Percentiles rank a stretch among this genome's conserved stretches.
These are phyloP conservation scores for Crocodylus rhombifer DNA, from an alignment of 2,797 vertebrate species.

Conservation along the genomic window DNA sequence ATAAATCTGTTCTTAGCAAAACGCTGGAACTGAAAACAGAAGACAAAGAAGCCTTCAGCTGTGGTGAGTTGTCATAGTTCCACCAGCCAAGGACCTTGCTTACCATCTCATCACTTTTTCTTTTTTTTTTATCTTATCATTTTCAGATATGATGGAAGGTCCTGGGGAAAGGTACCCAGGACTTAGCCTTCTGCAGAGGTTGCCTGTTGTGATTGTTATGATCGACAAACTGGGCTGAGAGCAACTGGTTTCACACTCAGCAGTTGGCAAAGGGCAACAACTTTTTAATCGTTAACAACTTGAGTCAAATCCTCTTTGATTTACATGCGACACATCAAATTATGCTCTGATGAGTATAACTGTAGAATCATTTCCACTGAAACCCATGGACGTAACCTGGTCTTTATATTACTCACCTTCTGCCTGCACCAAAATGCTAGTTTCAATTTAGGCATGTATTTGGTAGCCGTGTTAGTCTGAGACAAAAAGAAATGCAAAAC, in stretches of 20 bases:
- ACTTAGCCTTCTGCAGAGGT: too few relatives aligned
- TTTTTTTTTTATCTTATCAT: neutral
- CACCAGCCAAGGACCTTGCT: neutral
- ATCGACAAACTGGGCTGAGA: neutral
- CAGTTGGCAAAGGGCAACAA: neutral
- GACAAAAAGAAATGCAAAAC: too few relatives aligned
- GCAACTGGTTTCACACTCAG: neutral
- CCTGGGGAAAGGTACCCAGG: neutral
- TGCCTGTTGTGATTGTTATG: neutral
- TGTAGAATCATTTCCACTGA: rapidly evolving
- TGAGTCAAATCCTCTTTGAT: neutral
- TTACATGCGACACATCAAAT: neutral
- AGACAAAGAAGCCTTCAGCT: neutral
- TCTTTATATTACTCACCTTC: neutral
- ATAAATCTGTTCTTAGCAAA: neutral
- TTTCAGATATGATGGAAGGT: neutral
- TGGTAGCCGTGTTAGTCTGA: too few relatives aligned
- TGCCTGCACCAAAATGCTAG: too few relatives aligned
- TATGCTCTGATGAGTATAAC: neutral
- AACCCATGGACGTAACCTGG: rapidly evolving
- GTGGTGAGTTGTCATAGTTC: neutral
- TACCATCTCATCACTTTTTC: neutral
- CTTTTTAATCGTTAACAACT: neutral
- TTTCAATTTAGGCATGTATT: too few relatives aligned
- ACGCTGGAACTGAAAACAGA: neutral